Base-by-base conservation (phyloP, 2,113 vertebrate species). In the Hemibagrus wyckioides region DNA sequence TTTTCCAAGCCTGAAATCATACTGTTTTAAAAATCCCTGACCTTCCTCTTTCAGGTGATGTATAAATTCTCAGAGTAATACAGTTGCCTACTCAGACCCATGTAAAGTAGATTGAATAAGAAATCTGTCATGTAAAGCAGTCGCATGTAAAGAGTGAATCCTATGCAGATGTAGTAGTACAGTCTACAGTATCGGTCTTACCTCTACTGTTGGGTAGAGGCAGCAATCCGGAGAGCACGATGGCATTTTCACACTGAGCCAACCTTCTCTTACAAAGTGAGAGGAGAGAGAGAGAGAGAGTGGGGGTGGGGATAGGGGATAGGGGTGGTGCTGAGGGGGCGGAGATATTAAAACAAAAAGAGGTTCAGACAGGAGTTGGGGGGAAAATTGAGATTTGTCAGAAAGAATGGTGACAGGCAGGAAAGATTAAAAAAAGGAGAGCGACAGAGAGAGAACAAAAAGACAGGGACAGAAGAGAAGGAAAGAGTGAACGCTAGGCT, bases 191-290 rank as follows among this genome's bases (percentile, higher is more conserved):
- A 59, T 82, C 65, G 71, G 54, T 82, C 97, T 97, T 96, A 97
- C 97, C 97, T 97, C 96, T 89, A 94, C 94, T 67, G 96, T 94
- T 94, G 91, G 96, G 93, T 97, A 96, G 92, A 97, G 95, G 94
- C 97, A 97, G 96, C 97, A 97, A 94, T 96, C 95, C 57, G 96
- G 95, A 92, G 96, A 97, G 94, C 96, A 97, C 93, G 97, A 97
- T 91, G 97, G 97, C 96, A 98, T 97, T 96, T 95, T 95, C 94
- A 94, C 95, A 94, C 71, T 89, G 87, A 91, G 90, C 88, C 89
- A 84, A 93, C 90, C 94, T 95, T 92, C 88, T 69, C 90, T 85
- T 90, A 86, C 86, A 89, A 86, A 84, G 85, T 65, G 89, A 86
- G 89, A 90, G 85, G 67, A 52, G 52, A 28, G 19, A 23, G 50